phyloP scores from a whole-genome alignment of 2,797 vertebrate species.

The Lacerta bilineata region DNA sequence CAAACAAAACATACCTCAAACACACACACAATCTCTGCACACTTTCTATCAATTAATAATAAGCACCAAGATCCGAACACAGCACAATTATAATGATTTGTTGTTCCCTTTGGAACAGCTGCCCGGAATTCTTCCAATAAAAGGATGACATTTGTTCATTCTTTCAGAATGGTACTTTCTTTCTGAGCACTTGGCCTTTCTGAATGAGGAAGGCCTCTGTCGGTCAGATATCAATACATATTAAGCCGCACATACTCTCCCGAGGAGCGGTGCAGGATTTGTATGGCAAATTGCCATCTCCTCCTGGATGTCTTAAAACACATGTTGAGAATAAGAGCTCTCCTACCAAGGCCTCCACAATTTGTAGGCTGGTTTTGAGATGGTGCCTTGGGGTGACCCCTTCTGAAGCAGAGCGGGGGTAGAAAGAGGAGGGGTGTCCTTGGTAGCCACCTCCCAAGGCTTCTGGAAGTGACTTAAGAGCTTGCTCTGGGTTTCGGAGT shows the following conservation, averaged over 20 bases:
- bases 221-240: slow-evolving; percentile 36
- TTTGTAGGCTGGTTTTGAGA: slow-evolving; percentile 50
- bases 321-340: not conserved
- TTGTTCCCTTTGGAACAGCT: slow-evolving; percentile 40
- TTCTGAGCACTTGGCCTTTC: slow-evolving; percentile 49
- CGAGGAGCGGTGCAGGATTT: slow-evolving; percentile 58
- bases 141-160: slow-evolving; percentile 56
- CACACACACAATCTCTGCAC: not conserved
- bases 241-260: slow-evolving; percentile 58
- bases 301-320: slow-evolving; percentile 29
- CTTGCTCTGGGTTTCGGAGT: slow-evolving; percentile 80
- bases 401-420: slow-evolving; percentile 8
- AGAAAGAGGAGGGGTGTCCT: slow-evolving; percentile 60
- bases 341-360: slow-evolving; percentile 88
- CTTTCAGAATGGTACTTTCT: slow-evolving; percentile 66
- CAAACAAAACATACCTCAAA: slow-evolving; percentile 44
- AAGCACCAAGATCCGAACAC: not conserved
- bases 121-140: slow-evolving; percentile 29
- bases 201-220: slow-evolving; percentile 46
- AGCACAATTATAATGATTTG: slow-evolving; percentile 37
- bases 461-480: slow-evolving; percentile 84
- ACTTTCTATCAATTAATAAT: not conserved
- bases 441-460: slow-evolving; percentile 55
- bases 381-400: slow-evolving; percentile 70
- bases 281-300: slow-evolving; percentile 44